Evolutionary conservation across 2,888 invertebrate genomes (phyloP).

Genomic region (Tetrapedia diversipes): DNA sequence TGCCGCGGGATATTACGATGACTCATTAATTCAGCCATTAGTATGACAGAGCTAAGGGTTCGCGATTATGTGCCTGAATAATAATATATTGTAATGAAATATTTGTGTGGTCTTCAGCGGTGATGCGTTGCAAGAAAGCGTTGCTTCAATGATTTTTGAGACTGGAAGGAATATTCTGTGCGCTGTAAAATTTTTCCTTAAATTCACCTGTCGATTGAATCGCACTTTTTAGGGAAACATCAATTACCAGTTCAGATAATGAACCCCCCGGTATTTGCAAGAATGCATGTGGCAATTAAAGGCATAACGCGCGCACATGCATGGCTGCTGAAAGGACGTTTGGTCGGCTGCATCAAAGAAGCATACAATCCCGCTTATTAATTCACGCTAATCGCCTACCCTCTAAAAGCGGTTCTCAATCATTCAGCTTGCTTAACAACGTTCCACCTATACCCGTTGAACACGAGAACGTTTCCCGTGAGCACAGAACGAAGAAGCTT

Average conservation of each 20-base stretch:
- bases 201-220: slow-evolving; percentile 2
- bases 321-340: slow-evolving; percentile 35
- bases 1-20: not conserved
- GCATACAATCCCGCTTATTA: slow-evolving; percentile 56
- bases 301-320: slow-evolving; percentile 20
- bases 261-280: no score
- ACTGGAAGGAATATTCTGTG: no score
- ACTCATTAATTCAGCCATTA: slow-evolving; percentile 19
- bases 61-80: not conserved
- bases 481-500: not conserved
- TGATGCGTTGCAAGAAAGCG: no score
- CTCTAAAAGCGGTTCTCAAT: slow-evolving; percentile 51
- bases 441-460: not conserved
- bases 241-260: slow-evolving; percentile 36
- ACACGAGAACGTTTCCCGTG: not conserved
- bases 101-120: not conserved
- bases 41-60: not conserved
- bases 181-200: not conserved
- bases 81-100: not conserved
- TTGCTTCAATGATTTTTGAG: no score
- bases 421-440: slow-evolving; percentile 1
- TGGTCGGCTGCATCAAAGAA: slow-evolving; percentile 65
- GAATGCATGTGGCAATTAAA: slow-evolving; percentile 44
- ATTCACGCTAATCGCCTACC: slow-evolving; percentile 64
- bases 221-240: slow-evolving; percentile 7